phyloP scores from a whole-genome alignment of 2,113 vertebrate genomes.

The Rhegmatorhina hoffmannsi region DNA sequence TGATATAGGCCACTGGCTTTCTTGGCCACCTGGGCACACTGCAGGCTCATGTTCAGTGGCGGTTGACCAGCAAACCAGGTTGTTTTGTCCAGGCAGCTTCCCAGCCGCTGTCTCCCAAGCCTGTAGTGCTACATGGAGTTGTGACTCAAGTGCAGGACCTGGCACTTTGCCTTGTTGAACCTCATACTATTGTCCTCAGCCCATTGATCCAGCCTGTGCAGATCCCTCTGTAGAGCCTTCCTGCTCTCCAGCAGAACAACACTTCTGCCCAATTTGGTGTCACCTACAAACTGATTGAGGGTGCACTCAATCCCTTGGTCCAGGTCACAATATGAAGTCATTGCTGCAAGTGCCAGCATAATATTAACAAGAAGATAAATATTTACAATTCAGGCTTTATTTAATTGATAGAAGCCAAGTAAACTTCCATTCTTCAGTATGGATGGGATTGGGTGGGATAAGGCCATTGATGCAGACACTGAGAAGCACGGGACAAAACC shows the following conservation, averaged over 20 bases:
- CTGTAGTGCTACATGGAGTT: background rate
- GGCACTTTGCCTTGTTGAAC: background rate
- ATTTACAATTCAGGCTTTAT: background rate
- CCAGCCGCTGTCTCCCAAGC: background rate
- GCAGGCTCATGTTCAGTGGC: background rate
- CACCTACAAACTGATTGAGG: background rate
- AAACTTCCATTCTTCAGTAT: background rate
- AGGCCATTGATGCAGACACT: background rate
- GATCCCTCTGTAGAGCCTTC: background rate
- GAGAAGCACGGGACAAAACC: background rate
- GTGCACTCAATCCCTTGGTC: background rate
- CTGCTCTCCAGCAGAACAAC: background rate
- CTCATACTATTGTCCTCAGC: background rate
- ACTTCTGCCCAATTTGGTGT: background rate
- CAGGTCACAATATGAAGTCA: fast-evolving
- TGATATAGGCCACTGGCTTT: background rate
- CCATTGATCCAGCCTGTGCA: background rate
- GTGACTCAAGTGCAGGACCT: background rate
- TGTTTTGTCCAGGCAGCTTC: background rate
- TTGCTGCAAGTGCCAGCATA: background rate
- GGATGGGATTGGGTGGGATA: background rate
- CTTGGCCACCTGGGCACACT: background rate
- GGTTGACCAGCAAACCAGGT: background rate
- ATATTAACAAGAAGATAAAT: background rate
- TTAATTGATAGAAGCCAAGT: background rate